phyloP scores from a whole-genome alignment of 2,888 invertebrate species.

The Nezara viridula region DNA sequence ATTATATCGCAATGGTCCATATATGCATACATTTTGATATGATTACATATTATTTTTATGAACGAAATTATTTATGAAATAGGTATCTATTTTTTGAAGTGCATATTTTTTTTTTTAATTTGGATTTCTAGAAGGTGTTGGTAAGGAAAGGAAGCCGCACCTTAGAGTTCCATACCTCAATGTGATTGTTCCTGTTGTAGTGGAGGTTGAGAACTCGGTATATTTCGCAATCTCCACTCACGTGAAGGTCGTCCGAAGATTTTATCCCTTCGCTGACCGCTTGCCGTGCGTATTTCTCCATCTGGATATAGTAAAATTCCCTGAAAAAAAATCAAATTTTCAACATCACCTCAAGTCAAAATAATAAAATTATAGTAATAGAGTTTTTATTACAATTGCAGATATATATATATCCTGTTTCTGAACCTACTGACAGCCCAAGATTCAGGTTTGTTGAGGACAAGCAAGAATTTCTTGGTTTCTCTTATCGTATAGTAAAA shows the following conservation, averaged over 20 bases:
- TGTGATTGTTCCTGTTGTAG: conserved; percentile 97
- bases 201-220: conserved; percentile 98
- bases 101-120: neutral
- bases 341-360: neutral
- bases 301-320: conserved; percentile 99
- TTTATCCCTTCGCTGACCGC: conserved; percentile 97
- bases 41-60: neutral
- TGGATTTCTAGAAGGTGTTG: neutral
- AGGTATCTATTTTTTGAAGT: neutral
- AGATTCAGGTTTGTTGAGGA: neutral
- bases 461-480: neutral
- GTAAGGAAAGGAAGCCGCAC: conserved; percentile 65
- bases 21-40: no score
- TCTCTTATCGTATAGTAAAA: no score
- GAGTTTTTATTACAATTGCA: no score
- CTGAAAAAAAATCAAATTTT: conserved; percentile 73
- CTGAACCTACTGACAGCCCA: no score
- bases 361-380: no score
- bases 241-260: conserved; percentile 91
- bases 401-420: no score
- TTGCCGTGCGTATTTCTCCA: conserved; percentile 99
- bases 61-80: neutral
- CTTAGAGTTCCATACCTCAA: conserved; percentile 80
- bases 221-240: conserved; percentile 95
- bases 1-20: no score